Base-by-base conservation (phyloP, 1,140 invertebrate genomes). In the Panulirus ornatus region DNA sequence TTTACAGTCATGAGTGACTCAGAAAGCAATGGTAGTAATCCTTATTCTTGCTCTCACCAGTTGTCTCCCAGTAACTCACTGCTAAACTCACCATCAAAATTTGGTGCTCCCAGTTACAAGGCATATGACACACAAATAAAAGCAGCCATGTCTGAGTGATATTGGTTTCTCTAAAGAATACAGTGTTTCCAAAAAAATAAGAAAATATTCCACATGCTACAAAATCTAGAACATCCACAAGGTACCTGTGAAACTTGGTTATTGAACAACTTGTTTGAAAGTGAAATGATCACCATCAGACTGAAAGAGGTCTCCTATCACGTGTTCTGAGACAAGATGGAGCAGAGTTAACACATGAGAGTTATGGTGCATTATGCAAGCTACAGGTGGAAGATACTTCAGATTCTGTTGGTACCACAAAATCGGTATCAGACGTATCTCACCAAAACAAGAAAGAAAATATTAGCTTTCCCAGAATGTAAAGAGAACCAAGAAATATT, bases 401-500 rank as follows among this genome's bases (percentile, higher is more conserved):
- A 30, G 30, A 27, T 30, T 30, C 58, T 27, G 1, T 30, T 5
- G 11, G 30, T 30, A 30, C n/a, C 1, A 16, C 58, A 22, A 66
- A 30, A 30, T 66, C n/a, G n/a, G n/a, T n/a, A n/a, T n/a, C 30
- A 30, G 6, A 6, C 30, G 5, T 30, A 30, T 30, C n/a, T 30
- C 11, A n/a, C n/a, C 16, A 66, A 6, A 66, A 3, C 2, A 58
- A 58, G 2, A 27, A 66, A 66, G 27, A n/a, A 73, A 86, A 38
- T 75, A 27, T 27, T 40, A n/a, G n/a, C 36, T 19, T n/a, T 19
- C 8, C 14, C 40, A 22, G 27, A 44, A 30, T n/a, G 3, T 30
- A 44, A 14, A 38, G 44, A 42, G 14, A 27, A 79, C 5, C 16
- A 79, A 16, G 76, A 79, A 27, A 79, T 79, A 6, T 79, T 79